A percentile compares a stretch with the other conserved stretches of the same genome.
These are phyloP conservation scores for Phrixothrix hirtus DNA, from an alignment of 2,888 invertebrate genomes.

Conservation along the genomic window DNA sequence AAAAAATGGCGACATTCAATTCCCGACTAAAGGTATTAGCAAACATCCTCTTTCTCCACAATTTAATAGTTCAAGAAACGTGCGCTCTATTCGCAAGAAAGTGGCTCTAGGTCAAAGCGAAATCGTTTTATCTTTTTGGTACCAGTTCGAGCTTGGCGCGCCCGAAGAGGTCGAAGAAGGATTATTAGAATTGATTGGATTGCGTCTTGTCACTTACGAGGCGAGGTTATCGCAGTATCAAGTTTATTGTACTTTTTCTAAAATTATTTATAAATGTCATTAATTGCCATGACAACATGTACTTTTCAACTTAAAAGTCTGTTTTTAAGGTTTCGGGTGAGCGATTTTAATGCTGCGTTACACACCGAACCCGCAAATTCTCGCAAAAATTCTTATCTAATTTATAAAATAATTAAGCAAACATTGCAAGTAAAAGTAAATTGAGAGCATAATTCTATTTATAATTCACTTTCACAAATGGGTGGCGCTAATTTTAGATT, in stretches of 20 bases:
- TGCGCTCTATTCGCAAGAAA: constrained; percentile 15
- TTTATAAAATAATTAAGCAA: constrained; percentile 12
- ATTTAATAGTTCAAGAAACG: constrained; percentile 10
- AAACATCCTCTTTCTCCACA: neutral
- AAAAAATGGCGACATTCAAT: too few species aligned
- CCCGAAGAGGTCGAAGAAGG: constrained; percentile 5
- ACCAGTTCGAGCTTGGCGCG: constrained; percentile 24
- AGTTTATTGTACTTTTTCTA: constrained; percentile 15
- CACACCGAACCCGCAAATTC: constrained; percentile 9
- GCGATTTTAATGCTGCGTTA: constrained; percentile 12
- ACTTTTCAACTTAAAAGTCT: neutral
- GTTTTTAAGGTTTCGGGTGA: neutral
- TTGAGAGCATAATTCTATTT: constrained; percentile 10
- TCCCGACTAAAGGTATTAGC: too few species aligned
- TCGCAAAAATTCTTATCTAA: too few species aligned
- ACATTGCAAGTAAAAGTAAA: constrained; percentile 15
- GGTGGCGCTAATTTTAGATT: too few species aligned
- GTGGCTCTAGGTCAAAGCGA: constrained; percentile 28
- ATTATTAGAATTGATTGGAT: too few species aligned
- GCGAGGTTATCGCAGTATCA: constrained; percentile 12
- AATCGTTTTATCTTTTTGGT: constrained; percentile 21
- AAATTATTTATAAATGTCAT: too few species aligned
- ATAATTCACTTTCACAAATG: constrained; percentile 19
- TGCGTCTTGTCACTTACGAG: too few species aligned
- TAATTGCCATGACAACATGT: too few species aligned